These are phyloP conservation scores for Hyppa rectilinea DNA, from an alignment of 2,888 invertebrate species.

Conservation along the genomic window DNA sequence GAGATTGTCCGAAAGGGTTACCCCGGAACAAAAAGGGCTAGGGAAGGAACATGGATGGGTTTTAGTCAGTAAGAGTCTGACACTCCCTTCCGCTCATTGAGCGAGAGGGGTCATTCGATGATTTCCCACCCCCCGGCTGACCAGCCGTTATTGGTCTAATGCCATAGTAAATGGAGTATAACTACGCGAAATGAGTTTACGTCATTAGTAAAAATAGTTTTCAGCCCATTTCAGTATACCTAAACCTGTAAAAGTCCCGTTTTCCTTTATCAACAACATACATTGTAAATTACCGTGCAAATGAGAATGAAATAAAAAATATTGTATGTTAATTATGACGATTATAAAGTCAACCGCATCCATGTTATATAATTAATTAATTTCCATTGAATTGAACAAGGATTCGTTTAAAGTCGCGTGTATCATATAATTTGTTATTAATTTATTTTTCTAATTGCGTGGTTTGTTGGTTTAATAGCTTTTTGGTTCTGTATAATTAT, in stretches of 20 bases:
- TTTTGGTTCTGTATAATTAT: conserved; percentile 24
- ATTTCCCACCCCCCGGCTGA: too few species aligned
- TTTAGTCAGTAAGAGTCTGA: too few species aligned
- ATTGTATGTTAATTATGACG: conserved; percentile 31
- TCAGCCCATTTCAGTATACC: not conserved
- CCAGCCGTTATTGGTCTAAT: too few species aligned
- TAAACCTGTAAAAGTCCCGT: not conserved
- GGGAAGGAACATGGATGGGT: too few species aligned
- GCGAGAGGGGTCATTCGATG: too few species aligned
- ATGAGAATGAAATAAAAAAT: conserved; percentile 44
- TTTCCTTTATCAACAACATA: conserved; percentile 29
- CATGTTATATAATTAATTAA: conserved; percentile 46
- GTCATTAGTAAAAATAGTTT: not conserved
- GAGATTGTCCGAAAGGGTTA: too few species aligned
- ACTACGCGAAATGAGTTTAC: not conserved
- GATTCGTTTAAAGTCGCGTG: conserved; percentile 26
- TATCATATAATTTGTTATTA: conserved; percentile 21
- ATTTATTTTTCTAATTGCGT: conserved; percentile 24
- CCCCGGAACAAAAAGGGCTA: too few species aligned
- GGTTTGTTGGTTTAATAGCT: not conserved
- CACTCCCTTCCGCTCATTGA: too few species aligned
- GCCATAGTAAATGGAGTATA: too few species aligned
- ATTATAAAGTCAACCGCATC: conserved; percentile 4
- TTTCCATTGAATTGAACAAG: conserved; percentile 49
- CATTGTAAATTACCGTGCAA: conserved; percentile 40